Base-by-base conservation (phyloP, 2,888 invertebrate genomes). In the Steinernema carpocapsae region DNA sequence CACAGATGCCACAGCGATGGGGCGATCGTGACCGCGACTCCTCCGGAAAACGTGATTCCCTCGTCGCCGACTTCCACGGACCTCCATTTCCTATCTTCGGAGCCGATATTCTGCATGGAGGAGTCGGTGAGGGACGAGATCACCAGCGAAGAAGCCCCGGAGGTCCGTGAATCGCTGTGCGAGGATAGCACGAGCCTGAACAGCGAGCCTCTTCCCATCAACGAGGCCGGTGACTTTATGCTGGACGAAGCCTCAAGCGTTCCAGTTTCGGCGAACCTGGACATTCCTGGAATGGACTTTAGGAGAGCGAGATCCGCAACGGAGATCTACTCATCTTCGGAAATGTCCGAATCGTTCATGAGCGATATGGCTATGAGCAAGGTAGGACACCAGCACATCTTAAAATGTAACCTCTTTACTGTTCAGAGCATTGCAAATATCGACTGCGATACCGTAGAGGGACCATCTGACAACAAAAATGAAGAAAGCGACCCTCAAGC, bases 21-120 rank as follows among this genome's bases (percentile, higher is more conserved):
- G 10, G 64, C 64, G 26, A 64, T 64, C 64, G 29, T 64, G 26
- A 22, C 52, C 19, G 52, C 22, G 22, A 29, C 64, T 1, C 24
- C 22, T 26, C 26, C 64, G 17, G 64, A 17, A 10, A 32, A 14
- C 14, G 32, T 32, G 3, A 37, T 32, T 4, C 32, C 64, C 32
- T 64, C 64, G 14, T 64, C 64, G 26, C 64, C 64, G 3, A 37
- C 64, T n/a, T 64, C 64, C 17, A 29, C 64, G 22, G 64, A 64
- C n/a, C 64, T 64, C 17, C 64, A 64, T 26, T 64, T 64, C 32
- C 32, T 29, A 29, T 26, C 64, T 7, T 29, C 64, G 17, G 64
- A 64, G 64, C 64, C 64, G 17, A 37, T 64, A 1, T 64, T 64
- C 64, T 64, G 64, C 32, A 64, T 64, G 64, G 64, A 64, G 32